Evolutionary conservation across 2,113 vertebrate species (phyloP).

Genomic region (Equus quagga): DNA sequence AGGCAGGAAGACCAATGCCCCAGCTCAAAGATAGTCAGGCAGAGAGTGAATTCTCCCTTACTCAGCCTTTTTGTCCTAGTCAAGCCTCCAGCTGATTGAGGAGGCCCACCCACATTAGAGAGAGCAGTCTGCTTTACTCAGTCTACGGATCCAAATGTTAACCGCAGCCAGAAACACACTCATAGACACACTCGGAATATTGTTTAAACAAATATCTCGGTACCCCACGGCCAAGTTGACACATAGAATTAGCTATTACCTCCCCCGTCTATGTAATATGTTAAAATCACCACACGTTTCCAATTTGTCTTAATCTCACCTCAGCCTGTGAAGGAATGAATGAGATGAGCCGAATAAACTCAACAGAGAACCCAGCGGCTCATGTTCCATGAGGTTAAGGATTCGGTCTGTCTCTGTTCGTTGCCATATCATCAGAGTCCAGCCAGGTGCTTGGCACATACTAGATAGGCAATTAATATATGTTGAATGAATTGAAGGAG

Average conservation of each 20-base stretch:
- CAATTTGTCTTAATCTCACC: background rate
- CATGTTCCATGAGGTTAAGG: background rate
- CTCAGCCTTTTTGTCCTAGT: background rate
- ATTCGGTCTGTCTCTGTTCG: background rate
- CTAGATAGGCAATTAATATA: background rate
- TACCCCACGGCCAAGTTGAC: background rate
- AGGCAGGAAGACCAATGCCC: background rate
- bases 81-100: background rate
- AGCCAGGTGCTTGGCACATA: background rate
- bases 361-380: background rate
- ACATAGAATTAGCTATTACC: background rate
- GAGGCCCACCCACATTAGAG: background rate
- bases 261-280: background rate
- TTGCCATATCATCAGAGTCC: background rate
- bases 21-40: background rate
- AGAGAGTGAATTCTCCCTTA: background rate
- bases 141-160: background rate
- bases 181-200: background rate
- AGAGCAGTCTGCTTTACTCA: background rate
- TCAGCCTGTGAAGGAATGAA: constrained; percentile 3
- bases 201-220: background rate
- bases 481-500: background rate
- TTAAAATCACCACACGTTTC: background rate
- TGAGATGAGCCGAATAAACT: background rate
- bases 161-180: background rate